Evolutionary conservation across 2,888 invertebrate species (phyloP), one percentile per base, ranked within the genome.

Genomic region (Melolontha melolontha): DNA sequence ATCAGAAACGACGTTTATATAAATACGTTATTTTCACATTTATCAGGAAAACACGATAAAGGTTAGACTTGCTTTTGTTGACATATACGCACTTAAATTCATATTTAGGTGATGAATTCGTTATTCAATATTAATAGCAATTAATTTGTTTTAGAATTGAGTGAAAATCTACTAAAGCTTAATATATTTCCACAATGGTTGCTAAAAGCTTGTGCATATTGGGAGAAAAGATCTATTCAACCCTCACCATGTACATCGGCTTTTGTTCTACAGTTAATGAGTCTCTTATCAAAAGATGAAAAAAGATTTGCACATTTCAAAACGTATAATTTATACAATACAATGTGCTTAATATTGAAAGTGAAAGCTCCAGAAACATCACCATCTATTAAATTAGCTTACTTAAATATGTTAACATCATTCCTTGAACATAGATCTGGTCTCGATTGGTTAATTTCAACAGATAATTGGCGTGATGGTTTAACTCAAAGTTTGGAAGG

Each of bases 311-410:
- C 86, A n/a, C 84, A 85, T 69, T 84, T 91, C 70, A 85, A 86
- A 17, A 75, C 78, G 57, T 80, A 86, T 76, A 79, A 85, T 70
- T 71, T 85, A 1, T 84, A 83, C 66, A 76, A 79, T 54, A 80
- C 80, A 67, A 70, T 86, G 1, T 80, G 81, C 41, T 66, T 70
- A 40, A 70, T 80, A 34, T 79, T 84, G 65, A 77, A 81, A 47
- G 74, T 83, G 2, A 72, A 74, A 59, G 75, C 77, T 54, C 74
- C 82, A 0, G 78, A 82, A 17, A 82, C 87, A 55, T 85, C 85
- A 65, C 87, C 91, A 0, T 90, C 90, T 12, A 82, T 91, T 27
- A 90, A 90, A 79, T 85, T 92, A 57, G 91, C 90, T 0, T 90
- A 88, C 68, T 86, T 91, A 67, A 87, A 89, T 59, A 85, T 92